These are phyloP conservation scores for Cheilosia vernalis DNA, from an alignment of 2,888 invertebrate genomes.

Conservation along the genomic window DNA sequence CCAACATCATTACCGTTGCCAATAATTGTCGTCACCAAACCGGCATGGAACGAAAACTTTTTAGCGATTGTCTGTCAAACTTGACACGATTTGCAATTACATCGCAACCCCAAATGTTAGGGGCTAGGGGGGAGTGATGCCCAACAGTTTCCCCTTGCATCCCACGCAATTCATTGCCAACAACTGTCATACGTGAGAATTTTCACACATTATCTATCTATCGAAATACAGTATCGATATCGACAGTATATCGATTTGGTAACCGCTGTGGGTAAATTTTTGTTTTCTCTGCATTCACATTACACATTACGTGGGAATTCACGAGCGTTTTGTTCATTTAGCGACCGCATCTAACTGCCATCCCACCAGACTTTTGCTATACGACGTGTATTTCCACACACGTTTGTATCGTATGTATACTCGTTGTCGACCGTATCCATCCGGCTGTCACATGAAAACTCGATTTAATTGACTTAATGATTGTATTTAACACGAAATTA, in stretches of 20 bases:
- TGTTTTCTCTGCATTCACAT: slow-evolving; percentile 1
- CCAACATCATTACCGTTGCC: neutral
- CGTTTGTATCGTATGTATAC: neutral
- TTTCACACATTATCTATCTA: slow-evolving; percentile 28
- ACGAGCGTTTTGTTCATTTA: slow-evolving; percentile 26
- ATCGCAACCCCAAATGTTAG: neutral
- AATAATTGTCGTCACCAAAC: slow-evolving; percentile 4
- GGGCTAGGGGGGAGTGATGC: too few relatives aligned
- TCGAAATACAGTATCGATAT: neutral
- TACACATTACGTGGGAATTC: slow-evolving; percentile 47
- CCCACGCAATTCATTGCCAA: slow-evolving; percentile 20
- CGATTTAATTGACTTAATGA: slow-evolving; percentile 68
- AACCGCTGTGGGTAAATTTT: neutral
- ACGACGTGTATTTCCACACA: neutral
- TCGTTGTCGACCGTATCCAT: slow-evolving; percentile 22
- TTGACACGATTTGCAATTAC: slow-evolving; percentile 10
- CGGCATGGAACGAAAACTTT: neutral
- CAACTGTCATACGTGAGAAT: slow-evolving; percentile 34
- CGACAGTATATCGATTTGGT: neutral
- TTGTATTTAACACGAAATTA: slow-evolving; percentile 67
- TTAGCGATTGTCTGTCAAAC: slow-evolving; percentile 13
- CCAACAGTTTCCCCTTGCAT: neutral
- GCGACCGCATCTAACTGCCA: slow-evolving; percentile 13
- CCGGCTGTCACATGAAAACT: slow-evolving; percentile 59
- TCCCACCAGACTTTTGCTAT: slow-evolving; percentile 1